Percentiles rank a stretch among this genome's conserved stretches.
Evolutionary conservation across 2,113 vertebrate species (phyloP).

Genomic region (Gymnogyps californianus): DNA sequence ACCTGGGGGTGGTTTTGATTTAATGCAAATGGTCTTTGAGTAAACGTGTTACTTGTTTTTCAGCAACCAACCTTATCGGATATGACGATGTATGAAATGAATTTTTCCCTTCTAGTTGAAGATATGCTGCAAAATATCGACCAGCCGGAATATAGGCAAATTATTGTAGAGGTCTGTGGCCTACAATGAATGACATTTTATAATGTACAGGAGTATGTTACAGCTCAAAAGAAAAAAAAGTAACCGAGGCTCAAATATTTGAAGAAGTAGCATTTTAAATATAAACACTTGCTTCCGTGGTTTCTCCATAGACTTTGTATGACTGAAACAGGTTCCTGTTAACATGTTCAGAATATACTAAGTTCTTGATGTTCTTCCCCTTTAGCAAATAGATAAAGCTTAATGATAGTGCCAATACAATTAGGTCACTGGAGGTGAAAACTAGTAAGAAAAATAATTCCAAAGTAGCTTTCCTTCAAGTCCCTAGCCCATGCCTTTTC

Average conservation of each 20-base stretch:
- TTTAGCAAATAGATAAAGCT: neutral
- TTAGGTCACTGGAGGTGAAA: neutral
- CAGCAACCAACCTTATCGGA: conserved; percentile 98
- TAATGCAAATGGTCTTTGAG: neutral
- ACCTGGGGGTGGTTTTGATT: neutral
- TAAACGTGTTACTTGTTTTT: conserved; percentile 27
- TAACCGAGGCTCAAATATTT: neutral
- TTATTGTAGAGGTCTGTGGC: conserved; percentile 89
- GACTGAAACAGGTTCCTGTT: neutral
- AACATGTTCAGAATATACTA: neutral
- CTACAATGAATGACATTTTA: neutral
- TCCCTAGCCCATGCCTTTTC: neutral
- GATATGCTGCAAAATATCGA: conserved; percentile 91
- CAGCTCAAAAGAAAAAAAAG: neutral
- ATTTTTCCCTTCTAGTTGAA: conserved; percentile 98
- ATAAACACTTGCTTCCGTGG: neutral
- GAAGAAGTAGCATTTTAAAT: neutral
- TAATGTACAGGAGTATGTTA: neutral
- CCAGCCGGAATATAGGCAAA: conserved; percentile 92
- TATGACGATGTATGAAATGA: conserved; percentile 99
- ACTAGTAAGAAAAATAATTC: neutral
- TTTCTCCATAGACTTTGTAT: neutral
- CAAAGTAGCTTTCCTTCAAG: neutral
- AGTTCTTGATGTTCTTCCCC: neutral
- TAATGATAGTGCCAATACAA: neutral